These are phyloP conservation scores for Smittia aterrima DNA, from an alignment of 2,888 invertebrate genomes.

Conservation along the genomic window DNA sequence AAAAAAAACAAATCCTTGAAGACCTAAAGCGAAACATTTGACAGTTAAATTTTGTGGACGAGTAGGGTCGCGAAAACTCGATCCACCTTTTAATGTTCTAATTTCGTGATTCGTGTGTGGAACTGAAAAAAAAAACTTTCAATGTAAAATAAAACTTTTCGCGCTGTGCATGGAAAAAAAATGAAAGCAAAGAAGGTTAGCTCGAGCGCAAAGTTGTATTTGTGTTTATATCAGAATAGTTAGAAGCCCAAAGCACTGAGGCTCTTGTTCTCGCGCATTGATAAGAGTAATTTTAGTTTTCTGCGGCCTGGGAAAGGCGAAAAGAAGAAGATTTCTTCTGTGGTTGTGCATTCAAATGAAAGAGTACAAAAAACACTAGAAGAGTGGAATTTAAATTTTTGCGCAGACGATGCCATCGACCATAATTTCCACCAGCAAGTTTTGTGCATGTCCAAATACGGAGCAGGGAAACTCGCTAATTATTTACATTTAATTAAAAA, in stretches of 20 bases:
- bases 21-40: too few relatives aligned
- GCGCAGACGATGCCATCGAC: neutral
- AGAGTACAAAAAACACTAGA: neutral
- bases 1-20: neutral
- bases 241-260: conserved; percentile 3
- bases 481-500: conserved; percentile 38
- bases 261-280: conserved; percentile 1
- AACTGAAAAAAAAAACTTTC: neutral
- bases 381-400: conserved; percentile 7
- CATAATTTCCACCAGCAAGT: neutral
- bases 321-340: neutral
- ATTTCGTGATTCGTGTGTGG: neutral
- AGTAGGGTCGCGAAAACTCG: too few relatives aligned
- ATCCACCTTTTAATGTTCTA: too few relatives aligned
- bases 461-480: conserved; percentile 28
- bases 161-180: conserved; percentile 8
- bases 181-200: conserved; percentile 30
- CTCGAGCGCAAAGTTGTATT: conserved; percentile 15
- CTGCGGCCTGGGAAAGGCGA: neutral
- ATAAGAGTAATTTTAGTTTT: conserved; percentile 13
- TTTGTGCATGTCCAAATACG: neutral
- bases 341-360: neutral
- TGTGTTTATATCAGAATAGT: conserved; percentile 28
- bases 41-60: too few relatives aligned
- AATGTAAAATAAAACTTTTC: neutral